These are phyloP conservation scores for Phycodurus eques DNA, from an alignment of 2,113 vertebrate species.

Conservation along the genomic window DNA sequence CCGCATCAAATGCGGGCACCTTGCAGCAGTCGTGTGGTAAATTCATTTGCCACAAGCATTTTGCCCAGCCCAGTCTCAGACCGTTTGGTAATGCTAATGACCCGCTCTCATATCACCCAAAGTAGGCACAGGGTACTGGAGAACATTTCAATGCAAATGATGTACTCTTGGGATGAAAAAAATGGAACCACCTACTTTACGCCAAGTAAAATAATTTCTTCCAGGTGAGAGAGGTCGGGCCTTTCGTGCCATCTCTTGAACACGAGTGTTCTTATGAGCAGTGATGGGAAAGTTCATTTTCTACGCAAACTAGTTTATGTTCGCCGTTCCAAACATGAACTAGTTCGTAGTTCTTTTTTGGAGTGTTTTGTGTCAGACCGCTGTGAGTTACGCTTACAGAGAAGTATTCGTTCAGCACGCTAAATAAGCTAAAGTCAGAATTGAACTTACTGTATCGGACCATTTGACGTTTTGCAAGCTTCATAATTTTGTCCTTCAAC, in stretches of 20 bases:
- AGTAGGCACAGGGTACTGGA: conserved; percentile 10
- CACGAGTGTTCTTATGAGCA: neutral
- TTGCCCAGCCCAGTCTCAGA: neutral
- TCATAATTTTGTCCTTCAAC: neutral
- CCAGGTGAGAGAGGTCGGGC: neutral
- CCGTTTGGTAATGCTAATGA: conserved; percentile 30
- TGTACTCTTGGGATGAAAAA: conserved; percentile 14
- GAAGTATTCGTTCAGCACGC: neutral
- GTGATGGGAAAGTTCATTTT: neutral
- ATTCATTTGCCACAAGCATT: conserved; percentile 26
- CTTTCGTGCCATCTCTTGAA: neutral
- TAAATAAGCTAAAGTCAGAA: neutral
- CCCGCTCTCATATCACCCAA: conserved; percentile 15
- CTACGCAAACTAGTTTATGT: neutral
- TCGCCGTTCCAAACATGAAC: neutral
- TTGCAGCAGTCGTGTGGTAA: conserved; percentile 29
- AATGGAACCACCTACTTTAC: conserved; percentile 7
- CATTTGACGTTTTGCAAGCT: neutral
- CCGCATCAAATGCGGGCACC: conserved; percentile 38
- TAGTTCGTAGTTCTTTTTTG: no score
- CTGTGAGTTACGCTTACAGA: no score
- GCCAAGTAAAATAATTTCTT: neutral
- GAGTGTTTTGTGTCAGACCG: no score
- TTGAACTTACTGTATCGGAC: neutral
- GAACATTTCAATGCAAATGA: conserved; percentile 23